Base-by-base conservation (phyloP, 2,888 invertebrate species). In the Zhengitettix transpicula region DNA sequence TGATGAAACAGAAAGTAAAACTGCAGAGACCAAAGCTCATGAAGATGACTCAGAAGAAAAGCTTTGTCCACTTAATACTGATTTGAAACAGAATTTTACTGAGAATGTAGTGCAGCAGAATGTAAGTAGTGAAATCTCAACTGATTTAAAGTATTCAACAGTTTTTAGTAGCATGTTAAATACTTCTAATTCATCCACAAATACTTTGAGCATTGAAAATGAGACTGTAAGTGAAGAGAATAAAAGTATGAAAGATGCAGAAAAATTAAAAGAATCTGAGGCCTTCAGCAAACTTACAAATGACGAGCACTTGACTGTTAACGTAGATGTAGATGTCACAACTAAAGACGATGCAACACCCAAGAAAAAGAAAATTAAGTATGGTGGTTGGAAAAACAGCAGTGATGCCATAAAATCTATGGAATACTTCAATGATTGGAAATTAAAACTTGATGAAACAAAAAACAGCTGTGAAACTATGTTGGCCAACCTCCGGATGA, bases 1-100 rank as follows among this genome's bases (percentile, higher is more conserved):
- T 41, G 40, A 12, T 12, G 55, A 17, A 17, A 41, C 12, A 10
- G 40, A 40, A 52, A 51, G 41, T 52, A 52, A n/a, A 28, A 17
- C 12, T 9, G 55, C 40, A 28, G 28, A 28, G 28, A 28, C 28
- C 28, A 47, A 47, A 47, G 14, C 47, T 47, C 2, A 5, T 14
- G n/a, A 47, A 47, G n/a, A 12, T 47, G 8, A 8, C n/a, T n/a
- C 47, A 47, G 47, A 12, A 47, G 47, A 47, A 14, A 47, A 14
- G 14, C 47, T 59, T 41, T 57, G 59, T 10, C 61, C 62, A 10
- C 47, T 58, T 15, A 57, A 59, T 16, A 58, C 59, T n/a, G 57
- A 62, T 44, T 28, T 61, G 14, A 59, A 57, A 17, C 59, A 59
- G 12, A 59, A 61, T 52, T 17, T 61, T 42, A 47, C 59, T 40